Evolutionary conservation across 2,113 vertebrate genomes (phyloP).

Genomic region (Amphiprion ocellaris): DNA sequence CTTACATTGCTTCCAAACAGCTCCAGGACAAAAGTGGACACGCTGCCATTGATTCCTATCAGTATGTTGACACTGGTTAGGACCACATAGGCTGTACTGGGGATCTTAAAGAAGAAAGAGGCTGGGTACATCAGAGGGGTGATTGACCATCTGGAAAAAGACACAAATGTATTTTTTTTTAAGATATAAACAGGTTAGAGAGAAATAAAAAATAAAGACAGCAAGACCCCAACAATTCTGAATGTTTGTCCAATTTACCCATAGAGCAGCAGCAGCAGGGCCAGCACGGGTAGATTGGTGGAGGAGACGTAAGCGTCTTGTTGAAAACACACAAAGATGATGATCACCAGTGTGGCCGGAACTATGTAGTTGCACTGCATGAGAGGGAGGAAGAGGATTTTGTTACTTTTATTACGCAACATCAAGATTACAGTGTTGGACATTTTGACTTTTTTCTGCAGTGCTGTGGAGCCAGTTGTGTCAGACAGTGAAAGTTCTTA

Average conservation of each 20-base stretch:
- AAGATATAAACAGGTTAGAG: not conserved
- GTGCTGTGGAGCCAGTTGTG: not conserved
- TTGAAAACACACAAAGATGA: conserved; percentile 99
- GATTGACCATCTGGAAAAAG: conserved; percentile 93
- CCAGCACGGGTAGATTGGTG: conserved; percentile 95
- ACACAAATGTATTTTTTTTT: not conserved
- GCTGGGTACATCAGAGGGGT: conserved; percentile 99
- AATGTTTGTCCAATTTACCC: conserved; percentile 85
- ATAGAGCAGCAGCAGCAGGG: conserved; percentile 94
- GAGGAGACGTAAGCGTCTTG: conserved; percentile 99
- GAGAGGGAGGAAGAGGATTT: not conserved
- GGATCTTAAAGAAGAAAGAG: conserved; percentile 98
- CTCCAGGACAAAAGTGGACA: conserved; percentile 97
- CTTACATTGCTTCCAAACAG: conserved; percentile 94
- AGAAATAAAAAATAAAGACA: not conserved
- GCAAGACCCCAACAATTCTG: not conserved
- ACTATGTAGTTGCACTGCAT: conserved; percentile 96
- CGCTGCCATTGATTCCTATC: conserved; percentile 97
- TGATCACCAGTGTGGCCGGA: conserved; percentile 94
- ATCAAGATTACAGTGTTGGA: not conserved
- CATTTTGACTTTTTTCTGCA: not conserved
- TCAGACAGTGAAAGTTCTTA: conserved; percentile 74
- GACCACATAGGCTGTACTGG: conserved; percentile 97
- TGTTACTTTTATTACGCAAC: not conserved
- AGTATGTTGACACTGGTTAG: conserved; percentile 98